These are phyloP conservation scores for Globia sparganii DNA, from an alignment of 2,888 invertebrate genomes.

Conservation along the genomic window DNA sequence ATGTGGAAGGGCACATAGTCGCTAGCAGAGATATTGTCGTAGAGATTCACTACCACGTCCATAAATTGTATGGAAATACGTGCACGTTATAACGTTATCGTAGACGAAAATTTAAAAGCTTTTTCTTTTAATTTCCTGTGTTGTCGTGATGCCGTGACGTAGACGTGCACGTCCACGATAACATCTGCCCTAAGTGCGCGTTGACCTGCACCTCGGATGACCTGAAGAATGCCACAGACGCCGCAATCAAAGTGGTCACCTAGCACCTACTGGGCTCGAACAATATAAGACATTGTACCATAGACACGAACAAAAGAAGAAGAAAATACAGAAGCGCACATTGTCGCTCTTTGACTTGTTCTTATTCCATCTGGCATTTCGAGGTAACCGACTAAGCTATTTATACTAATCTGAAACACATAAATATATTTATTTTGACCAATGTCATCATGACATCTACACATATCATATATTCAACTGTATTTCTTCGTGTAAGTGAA, in stretches of 20 bases:
- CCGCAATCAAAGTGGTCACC: not conserved
- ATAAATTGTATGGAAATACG: not conserved
- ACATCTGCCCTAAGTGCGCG: not conserved
- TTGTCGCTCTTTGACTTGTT: not conserved
- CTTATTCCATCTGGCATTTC: not conserved
- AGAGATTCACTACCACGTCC: not conserved
- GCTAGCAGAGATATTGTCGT: not conserved
- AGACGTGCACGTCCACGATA: not conserved
- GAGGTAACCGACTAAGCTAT: not conserved
- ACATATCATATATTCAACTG: constrained; percentile 12
- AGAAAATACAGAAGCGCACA: not conserved
- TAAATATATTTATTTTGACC: not conserved
- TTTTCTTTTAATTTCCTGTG: not conserved
- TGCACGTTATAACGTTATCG: not conserved
- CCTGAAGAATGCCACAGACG: not conserved
- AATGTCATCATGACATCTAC: constrained; percentile 10
- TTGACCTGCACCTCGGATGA: not conserved
- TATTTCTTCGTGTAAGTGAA: not conserved
- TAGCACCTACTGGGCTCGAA: not conserved
- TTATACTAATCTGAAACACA: constrained; percentile 4
- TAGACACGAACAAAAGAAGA: not conserved
- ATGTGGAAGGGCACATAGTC: not conserved
- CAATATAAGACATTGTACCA: not conserved
- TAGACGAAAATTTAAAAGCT: not conserved
- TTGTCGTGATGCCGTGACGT: not conserved